These are phyloP conservation scores for Cheiracanthium punctorium DNA, from an alignment of 2,888 invertebrate species.

Conservation along the genomic window DNA sequence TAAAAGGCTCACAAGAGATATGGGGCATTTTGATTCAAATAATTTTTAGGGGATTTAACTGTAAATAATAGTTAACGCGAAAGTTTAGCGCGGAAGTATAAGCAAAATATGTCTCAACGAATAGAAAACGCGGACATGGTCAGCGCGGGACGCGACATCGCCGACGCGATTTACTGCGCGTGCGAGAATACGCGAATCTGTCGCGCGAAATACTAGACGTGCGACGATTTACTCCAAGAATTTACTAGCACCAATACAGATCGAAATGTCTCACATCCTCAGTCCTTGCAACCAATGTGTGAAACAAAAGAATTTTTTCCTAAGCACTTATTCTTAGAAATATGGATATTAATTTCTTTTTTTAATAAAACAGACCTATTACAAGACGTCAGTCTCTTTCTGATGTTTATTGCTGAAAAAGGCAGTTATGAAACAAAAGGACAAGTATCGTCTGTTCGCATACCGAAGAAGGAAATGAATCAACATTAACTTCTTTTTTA, in stretches of 20 bases:
- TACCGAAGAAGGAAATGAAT: conserved; percentile 45
- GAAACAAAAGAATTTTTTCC: background rate
- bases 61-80: conserved; percentile 15
- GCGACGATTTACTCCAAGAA: background rate
- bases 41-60: background rate
- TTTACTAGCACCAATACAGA: background rate
- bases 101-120: background rate
- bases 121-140: background rate
- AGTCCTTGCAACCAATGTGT: conserved; percentile 34
- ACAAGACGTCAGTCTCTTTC: conserved; percentile 1
- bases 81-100: background rate
- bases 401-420: background rate
- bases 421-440: conserved; percentile 11
- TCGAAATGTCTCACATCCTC: conserved; percentile 61
- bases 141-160: conserved; percentile 10
- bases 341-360: background rate
- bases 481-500: conserved; percentile 55
- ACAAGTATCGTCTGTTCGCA: conserved; percentile 48
- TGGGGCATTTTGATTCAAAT: conserved; percentile 43
- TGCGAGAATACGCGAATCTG: background rate
- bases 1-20: conserved; percentile 54
- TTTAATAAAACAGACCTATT: background rate
- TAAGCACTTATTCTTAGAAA: background rate
- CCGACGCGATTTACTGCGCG: background rate
- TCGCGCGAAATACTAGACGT: background rate